These are phyloP conservation scores for Dorcus hopei DNA, from an alignment of 2,888 invertebrate genomes.

Conservation along the genomic window DNA sequence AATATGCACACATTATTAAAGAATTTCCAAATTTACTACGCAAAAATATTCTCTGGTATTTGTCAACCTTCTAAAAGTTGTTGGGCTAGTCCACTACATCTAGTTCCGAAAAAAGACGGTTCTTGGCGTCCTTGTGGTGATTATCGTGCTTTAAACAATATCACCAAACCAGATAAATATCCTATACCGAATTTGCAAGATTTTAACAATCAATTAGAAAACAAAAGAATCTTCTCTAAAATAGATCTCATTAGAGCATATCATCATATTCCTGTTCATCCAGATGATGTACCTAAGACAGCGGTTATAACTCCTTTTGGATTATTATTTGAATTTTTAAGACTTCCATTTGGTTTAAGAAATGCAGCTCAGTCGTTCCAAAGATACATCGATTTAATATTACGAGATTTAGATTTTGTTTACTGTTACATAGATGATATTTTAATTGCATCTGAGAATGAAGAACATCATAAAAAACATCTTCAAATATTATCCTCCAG, in stretches of 20 bases:
- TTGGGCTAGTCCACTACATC: conserved; percentile 32
- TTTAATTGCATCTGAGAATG: too few species aligned
- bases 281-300: conserved; percentile 36
- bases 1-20: too few species aligned
- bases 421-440: too few species aligned
- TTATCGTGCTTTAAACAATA: conserved; percentile 24
- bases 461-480: too few species aligned
- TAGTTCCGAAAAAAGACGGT: conserved; percentile 29
- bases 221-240: conserved; percentile 4
- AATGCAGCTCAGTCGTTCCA: too few species aligned
- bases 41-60: too few species aligned
- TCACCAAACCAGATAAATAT: conserved; percentile 23
- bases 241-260: conserved; percentile 41
- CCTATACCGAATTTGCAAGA: conserved; percentile 15
- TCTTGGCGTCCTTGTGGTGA: conserved; percentile 27
- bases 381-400: too few species aligned
- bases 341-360: too few species aligned
- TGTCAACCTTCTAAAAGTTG: conserved; percentile 13
- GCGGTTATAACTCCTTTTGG: conserved; percentile 31
- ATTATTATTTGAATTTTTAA: conserved; percentile 24
- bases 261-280: conserved; percentile 39
- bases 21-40: too few species aligned
- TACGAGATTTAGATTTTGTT: too few species aligned
- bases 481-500: too few species aligned
- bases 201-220: neutral